Base-by-base conservation (phyloP, 2,797 vertebrate genomes). In the Hephaestus fuliginosus region DNA sequence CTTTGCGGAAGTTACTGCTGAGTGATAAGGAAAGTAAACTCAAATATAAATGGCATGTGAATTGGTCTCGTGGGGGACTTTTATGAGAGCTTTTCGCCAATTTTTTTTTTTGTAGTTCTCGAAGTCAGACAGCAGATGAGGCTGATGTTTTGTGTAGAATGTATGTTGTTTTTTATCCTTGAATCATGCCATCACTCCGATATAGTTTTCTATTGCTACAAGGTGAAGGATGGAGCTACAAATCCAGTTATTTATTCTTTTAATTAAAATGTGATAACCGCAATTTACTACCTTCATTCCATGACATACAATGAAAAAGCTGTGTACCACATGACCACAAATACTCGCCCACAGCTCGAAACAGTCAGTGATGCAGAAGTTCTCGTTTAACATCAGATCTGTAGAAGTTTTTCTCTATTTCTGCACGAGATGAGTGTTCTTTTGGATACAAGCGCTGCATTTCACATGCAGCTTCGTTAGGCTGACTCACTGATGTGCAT, bases 301-400 rank as follows among this genome's bases (percentile, higher is more conserved):
- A 43, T 7, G 48, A 41, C 22, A 43, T 36, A 75, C 11, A 1
- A 57, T 49, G 39, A 55, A 39, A 70, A 36, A 46, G 22, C 13
- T 30, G 52, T 25, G 33, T 12, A 55, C 43, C 5, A 43, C 25
- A 43, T 14, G 17, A 20, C 20, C 15, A 67, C 55, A 46, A 33
- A 69, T 39, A 58, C 74, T 56, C 44, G 46, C 44, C 64, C 7
- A 39, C 3, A 30, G 44, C 53, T n/a, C 44, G 6, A 18, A 53
- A 49, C 20, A 33, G 44, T 7, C 22, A 22, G n/a, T 18, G 48
- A 62, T 9, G 49, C n/a, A 33, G 52, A 18, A 25, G 17, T 18
- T 74, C 4, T 57, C 39, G 55, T 61, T 20, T 15, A 65, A 48
- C 39, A 64, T 12, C 2, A 74, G 51, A 80, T 33, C 30, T 75